Percentiles rank a stretch among this genome's conserved stretches.
Evolutionary conservation across 2,797 vertebrate genomes (phyloP).

Genomic region (Spondyliosoma cantharus): DNA sequence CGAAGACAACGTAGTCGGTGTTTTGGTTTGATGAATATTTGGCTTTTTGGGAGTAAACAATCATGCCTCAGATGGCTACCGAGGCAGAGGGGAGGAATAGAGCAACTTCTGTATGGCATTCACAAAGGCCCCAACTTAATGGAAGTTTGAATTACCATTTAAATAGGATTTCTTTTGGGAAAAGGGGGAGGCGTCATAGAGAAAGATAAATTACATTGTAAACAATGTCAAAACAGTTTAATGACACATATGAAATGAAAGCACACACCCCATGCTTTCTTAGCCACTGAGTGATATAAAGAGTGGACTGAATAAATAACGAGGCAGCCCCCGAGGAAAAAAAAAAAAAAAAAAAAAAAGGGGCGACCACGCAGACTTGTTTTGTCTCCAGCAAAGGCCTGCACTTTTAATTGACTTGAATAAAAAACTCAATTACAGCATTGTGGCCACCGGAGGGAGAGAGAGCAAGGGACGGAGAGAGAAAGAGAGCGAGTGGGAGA

Average conservation of each 20-base stretch:
- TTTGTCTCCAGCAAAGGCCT: slow-evolving; percentile 75
- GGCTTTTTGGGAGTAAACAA: slow-evolving; percentile 78
- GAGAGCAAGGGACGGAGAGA: slow-evolving; percentile 55
- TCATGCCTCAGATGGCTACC: slow-evolving; percentile 68
- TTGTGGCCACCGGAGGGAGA: slow-evolving; percentile 76
- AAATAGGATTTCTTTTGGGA: slow-evolving; percentile 84
- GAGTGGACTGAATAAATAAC: slow-evolving; percentile 78
- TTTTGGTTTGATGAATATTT: slow-evolving; percentile 79
- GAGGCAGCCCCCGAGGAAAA: slow-evolving; percentile 62
- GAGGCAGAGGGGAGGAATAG: slow-evolving; percentile 68
- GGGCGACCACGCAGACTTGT: slow-evolving; percentile 69
- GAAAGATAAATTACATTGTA: slow-evolving; percentile 86
- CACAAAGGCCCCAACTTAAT: slow-evolving; percentile 81
- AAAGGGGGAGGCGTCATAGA: slow-evolving; percentile 72
- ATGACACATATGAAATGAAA: slow-evolving; percentile 84
- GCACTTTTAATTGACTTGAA: slow-evolving; percentile 84
- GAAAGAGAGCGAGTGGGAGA: slow-evolving; percentile 30
- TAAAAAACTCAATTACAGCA: slow-evolving; percentile 83
- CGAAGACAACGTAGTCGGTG: slow-evolving; percentile 53
- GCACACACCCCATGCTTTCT: slow-evolving; percentile 73
- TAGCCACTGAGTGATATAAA: slow-evolving; percentile 78
- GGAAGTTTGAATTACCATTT: slow-evolving; percentile 87
- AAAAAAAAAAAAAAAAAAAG: slow-evolving; percentile 35
- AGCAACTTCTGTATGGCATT: slow-evolving; percentile 77
- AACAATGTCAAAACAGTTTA: slow-evolving; percentile 86